These are phyloP conservation scores for Mythimna pallens DNA, from an alignment of 2,888 invertebrate species.

Conservation along the genomic window DNA sequence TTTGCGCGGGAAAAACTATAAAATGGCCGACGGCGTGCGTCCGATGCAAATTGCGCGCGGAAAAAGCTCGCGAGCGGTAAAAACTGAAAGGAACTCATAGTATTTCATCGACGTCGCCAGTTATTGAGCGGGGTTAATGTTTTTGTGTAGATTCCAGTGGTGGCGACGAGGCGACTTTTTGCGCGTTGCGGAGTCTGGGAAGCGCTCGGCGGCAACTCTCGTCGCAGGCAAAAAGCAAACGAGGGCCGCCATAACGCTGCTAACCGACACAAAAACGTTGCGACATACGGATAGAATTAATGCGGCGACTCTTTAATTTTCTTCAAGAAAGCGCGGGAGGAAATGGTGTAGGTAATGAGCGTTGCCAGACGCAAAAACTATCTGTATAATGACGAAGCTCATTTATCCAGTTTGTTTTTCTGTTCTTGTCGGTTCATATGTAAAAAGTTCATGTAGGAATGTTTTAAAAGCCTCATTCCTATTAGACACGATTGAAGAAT, in stretches of 20 bases:
- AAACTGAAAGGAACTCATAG: conserved; percentile 88
- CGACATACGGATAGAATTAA: conserved; percentile 89
- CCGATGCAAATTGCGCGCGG: conserved; percentile 86
- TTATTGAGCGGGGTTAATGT: conserved; percentile 86
- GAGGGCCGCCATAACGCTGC: conserved; percentile 84
- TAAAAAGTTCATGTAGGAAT: conserved; percentile 72
- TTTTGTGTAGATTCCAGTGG: conserved; percentile 84
- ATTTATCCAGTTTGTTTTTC: conserved; percentile 81
- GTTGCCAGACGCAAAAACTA: conserved; percentile 85
- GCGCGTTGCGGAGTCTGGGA: conserved; percentile 82
- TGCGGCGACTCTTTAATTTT: conserved; percentile 89
- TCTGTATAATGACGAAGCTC: conserved; percentile 85
- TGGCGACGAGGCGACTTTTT: conserved; percentile 76
- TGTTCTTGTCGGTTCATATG: conserved; percentile 66
- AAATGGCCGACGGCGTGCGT: conserved; percentile 80
- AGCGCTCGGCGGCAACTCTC: conserved; percentile 79
- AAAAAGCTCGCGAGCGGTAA: conserved; percentile 82
- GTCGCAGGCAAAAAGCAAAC: conserved; percentile 78
- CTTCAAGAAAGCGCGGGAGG: conserved; percentile 90
- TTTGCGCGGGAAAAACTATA: conserved; percentile 83
- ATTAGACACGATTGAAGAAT: conserved; percentile 66
- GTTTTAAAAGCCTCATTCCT: conserved; percentile 70
- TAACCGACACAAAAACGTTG: conserved; percentile 82
- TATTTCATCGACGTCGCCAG: conserved; percentile 88
- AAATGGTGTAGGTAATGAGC: conserved; percentile 88